A percentile compares a stretch with the other conserved stretches of the same genome.
Evolutionary conservation across 2,888 invertebrate genomes (phyloP).

Genomic region (Cepaea hortensis): DNA sequence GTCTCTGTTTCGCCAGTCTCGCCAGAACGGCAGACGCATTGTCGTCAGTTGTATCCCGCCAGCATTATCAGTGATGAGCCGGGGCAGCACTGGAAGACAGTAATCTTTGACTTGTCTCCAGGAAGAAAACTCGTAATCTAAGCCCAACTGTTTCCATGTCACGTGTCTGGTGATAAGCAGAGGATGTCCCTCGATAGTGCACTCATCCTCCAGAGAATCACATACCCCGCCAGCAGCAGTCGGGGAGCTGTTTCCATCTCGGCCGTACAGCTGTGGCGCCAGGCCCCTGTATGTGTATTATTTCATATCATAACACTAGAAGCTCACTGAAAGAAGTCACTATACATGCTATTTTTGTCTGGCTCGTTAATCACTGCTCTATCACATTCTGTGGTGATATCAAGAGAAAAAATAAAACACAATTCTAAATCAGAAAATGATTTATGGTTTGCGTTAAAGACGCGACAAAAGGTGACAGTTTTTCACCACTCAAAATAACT

Average conservation of each 20-base stretch:
- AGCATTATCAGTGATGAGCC: neutral
- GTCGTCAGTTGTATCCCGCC: neutral
- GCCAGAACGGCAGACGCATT: slow-evolving; percentile 6
- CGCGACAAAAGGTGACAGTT: no score
- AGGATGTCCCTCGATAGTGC: neutral
- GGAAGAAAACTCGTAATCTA: neutral
- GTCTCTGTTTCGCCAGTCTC: neutral
- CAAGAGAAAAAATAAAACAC: no score
- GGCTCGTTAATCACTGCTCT: neutral
- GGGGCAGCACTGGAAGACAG: neutral
- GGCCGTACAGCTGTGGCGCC: neutral
- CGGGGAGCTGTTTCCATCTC: neutral
- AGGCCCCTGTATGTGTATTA: neutral
- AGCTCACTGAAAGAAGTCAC: no score
- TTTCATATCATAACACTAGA: no score
- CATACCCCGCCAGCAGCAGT: neutral
- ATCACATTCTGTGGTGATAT: no score
- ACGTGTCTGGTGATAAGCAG: slow-evolving; percentile 14
- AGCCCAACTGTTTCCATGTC: slow-evolving; percentile 28
- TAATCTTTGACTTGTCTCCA: neutral
- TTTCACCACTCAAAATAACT: no score
- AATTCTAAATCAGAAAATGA: no score
- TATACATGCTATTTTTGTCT: neutral
- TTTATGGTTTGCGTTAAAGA: no score
- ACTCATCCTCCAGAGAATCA: neutral